Evolutionary conservation across 2,797 vertebrate species (phyloP), one percentile per base, ranked within the genome.

Genomic region (Helarctos malayanus): DNA sequence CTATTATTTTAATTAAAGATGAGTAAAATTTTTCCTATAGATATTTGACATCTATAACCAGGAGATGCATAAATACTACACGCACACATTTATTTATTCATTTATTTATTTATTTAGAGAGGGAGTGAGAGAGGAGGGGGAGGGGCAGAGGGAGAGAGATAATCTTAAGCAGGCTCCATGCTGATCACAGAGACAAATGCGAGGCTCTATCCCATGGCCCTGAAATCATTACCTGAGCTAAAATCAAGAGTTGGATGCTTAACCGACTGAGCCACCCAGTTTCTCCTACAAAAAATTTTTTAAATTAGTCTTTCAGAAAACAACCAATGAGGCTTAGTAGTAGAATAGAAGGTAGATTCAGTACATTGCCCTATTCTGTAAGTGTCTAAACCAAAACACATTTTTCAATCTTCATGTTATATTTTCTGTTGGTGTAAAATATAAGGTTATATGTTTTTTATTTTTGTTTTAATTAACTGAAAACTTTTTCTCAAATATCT

Each of bases 11-110:
- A 79, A 94, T 76, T 7, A 61, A 15, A 71, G 29, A 41, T 10
- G 54, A 89, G 9, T 69, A 56, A 76, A 69, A 78, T 29, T 10
- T 84, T 5, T 57, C 19, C 9, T 86, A 11, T n/a, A 63, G 89
- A 49, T 78, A 32, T 54, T 94, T 90, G 59, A 15, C 69, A 49
- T n/a, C 41, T 49, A 47, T 38, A 95, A 52, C 7, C 32, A 94
- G 86, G 3, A 91, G 16, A 91, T 57, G 16, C 27, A 54, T 38
- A 27, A n/a, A 47, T 5, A 56, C 10, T 63, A 63, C 13, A 63
- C 27, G 32, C 61, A 63, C 59, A 15, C 15, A 52, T 15, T 15
- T 52, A 15, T 52, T 14, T 52, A 52, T 52, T 14, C 3, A 13
- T 52, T 4, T 15, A 52, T 52, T 14, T 52, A 15, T 52, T 15